Evolutionary conservation across 2,888 invertebrate species (phyloP).

Genomic region (Punctoribates punctum): DNA sequence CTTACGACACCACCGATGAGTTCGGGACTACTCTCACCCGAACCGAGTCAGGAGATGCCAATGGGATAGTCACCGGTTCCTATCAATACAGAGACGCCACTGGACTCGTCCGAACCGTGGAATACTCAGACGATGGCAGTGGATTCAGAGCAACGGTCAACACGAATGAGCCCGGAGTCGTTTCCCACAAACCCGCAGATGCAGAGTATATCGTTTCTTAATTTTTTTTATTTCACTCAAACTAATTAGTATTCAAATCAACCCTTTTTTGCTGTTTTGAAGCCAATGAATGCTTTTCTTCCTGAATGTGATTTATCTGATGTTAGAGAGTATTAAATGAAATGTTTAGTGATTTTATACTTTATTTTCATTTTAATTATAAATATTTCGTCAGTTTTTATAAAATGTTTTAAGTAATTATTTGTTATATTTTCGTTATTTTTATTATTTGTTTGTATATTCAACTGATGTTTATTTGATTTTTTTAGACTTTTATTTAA

Average conservation of each 20-base stretch:
- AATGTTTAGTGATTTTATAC: background rate
- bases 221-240: background rate
- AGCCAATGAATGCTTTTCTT: background rate
- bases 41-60: conserved; percentile 40
- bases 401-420: too few species aligned
- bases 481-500: too few species aligned
- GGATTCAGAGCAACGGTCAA: conserved; percentile 38
- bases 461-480: too few species aligned
- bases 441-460: too few species aligned
- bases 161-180: conserved; percentile 41
- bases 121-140: conserved; percentile 34
- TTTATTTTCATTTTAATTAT: background rate
- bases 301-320: background rate
- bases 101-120: conserved; percentile 39
- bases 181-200: conserved; percentile 37
- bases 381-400: background rate
- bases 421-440: too few species aligned
- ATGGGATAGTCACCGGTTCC: conserved; percentile 34
- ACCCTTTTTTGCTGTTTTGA: background rate
- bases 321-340: background rate
- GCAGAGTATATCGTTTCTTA: conserved; percentile 39
- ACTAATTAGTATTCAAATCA: background rate
- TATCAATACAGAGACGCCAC: conserved; percentile 38
- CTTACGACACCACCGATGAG: conserved; percentile 41
- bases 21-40: conserved; percentile 39